Percentiles rank a stretch among this genome's conserved stretches.
Conservation (phyloP, 2,888 invertebrate genomes). For the Pterostichus niger region DNA sequence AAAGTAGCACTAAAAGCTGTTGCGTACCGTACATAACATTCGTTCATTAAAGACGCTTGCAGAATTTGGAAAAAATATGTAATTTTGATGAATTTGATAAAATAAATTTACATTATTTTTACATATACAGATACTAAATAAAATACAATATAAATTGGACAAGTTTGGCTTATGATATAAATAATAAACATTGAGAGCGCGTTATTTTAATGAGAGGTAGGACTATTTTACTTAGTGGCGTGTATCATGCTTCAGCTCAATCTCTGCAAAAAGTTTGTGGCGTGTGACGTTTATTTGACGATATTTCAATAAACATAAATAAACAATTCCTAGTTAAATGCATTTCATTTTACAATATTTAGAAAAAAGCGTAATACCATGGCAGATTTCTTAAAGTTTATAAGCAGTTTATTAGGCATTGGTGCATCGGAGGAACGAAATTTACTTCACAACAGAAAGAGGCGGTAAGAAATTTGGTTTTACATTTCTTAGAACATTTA, state of each 20-base stretch:
- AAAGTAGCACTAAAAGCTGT: slow-evolving; percentile 33
- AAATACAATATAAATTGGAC: too few species aligned
- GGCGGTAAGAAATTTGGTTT: slow-evolving; percentile 58
- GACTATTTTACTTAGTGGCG: background rate
- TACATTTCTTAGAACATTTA: slow-evolving; percentile 27
- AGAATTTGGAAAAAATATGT: too few species aligned
- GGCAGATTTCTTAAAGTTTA: slow-evolving; percentile 35
- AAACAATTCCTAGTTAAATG: slow-evolving; percentile 46
- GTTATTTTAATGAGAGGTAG: slow-evolving; percentile 2
- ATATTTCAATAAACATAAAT: slow-evolving; percentile 43
- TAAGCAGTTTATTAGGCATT: slow-evolving; percentile 46
- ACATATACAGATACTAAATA: too few species aligned
- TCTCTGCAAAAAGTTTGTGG: slow-evolving; percentile 38
- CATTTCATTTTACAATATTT: slow-evolving; percentile 23
- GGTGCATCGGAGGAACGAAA: slow-evolving; percentile 13
- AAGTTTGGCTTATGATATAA: background rate
- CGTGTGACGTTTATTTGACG: slow-evolving; percentile 46
- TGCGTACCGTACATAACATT: background rate
- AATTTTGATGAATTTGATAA: too few species aligned
- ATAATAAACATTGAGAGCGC: background rate
- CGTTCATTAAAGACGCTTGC: background rate
- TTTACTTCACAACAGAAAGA: slow-evolving; percentile 46
- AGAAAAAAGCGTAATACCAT: slow-evolving; percentile 25
- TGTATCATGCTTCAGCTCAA: slow-evolving; percentile 3
- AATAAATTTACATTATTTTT: too few species aligned